Evolutionary conservation across 2,888 invertebrate genomes (phyloP).

Genomic region (Lochmaea capreae): DNA sequence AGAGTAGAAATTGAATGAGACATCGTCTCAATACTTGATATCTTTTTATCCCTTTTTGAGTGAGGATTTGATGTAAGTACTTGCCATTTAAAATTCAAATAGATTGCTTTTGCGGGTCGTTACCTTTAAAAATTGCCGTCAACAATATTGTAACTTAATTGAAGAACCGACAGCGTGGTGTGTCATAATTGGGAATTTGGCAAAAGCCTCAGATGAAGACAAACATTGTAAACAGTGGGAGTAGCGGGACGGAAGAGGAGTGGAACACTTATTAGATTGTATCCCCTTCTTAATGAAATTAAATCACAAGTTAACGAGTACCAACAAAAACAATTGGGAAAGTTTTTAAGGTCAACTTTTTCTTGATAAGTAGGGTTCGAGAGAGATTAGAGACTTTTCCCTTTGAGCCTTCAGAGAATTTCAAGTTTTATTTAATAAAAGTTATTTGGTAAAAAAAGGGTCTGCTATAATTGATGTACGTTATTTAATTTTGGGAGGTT

Average conservation of each 20-base stretch:
- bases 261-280: constrained; percentile 32
- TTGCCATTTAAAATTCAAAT: too few species aligned
- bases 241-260: background rate
- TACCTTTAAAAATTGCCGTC: background rate
- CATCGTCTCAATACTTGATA: too few species aligned
- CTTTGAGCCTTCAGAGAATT: background rate
- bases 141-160: background rate
- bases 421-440: constrained; percentile 18
- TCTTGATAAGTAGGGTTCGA: constrained; percentile 18
- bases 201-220: constrained; percentile 59
- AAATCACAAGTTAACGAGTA: constrained; percentile 38
- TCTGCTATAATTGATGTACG: background rate
- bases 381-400: background rate
- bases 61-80: too few species aligned
- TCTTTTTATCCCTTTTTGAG: too few species aligned
- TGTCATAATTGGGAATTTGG: constrained; percentile 56
- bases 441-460: background rate
- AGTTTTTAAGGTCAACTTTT: constrained; percentile 30
- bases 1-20: too few species aligned
- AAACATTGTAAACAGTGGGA: constrained; percentile 50
- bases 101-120: background rate
- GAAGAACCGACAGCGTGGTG: constrained; percentile 24
- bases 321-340: constrained; percentile 34
- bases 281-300: constrained; percentile 36
- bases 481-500: background rate